Conservation (phyloP, 2,113 vertebrate genomes). For the Lophura nycthemera region DNA sequence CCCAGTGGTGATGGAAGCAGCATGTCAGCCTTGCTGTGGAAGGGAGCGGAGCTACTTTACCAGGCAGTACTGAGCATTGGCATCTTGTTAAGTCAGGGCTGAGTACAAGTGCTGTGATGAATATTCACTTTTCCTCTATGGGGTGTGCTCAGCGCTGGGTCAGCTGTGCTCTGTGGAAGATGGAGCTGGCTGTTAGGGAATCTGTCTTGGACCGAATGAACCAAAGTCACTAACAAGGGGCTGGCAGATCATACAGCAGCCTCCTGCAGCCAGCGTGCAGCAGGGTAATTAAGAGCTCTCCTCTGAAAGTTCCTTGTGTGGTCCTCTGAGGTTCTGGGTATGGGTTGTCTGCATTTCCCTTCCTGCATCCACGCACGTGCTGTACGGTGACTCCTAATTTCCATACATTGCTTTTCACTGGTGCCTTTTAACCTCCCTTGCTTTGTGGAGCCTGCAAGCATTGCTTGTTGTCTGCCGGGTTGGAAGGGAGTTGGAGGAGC, state of each 20-base stretch:
- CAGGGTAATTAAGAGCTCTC: not conserved
- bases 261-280: not conserved
- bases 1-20: not conserved
- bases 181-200: not conserved
- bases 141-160: not conserved
- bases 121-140: not conserved
- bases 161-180: not conserved
- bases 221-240: not conserved
- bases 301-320: not conserved
- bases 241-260: not conserved
- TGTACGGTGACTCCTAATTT: not conserved
- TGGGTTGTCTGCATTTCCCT: not conserved
- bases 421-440: not conserved
- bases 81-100: not conserved
- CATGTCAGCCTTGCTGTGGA: not conserved
- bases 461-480: not conserved
- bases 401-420: not conserved
- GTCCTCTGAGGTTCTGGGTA: not conserved
- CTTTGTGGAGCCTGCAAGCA: not conserved
- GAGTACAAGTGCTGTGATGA: not conserved
- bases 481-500: not conserved
- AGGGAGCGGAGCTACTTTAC: not conserved
- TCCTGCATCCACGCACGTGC: not conserved
- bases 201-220: not conserved
- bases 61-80: fast-evolving